Evolutionary conservation across 2,113 vertebrate species (phyloP).

Genomic region (Odontophorus gujanensis): DNA sequence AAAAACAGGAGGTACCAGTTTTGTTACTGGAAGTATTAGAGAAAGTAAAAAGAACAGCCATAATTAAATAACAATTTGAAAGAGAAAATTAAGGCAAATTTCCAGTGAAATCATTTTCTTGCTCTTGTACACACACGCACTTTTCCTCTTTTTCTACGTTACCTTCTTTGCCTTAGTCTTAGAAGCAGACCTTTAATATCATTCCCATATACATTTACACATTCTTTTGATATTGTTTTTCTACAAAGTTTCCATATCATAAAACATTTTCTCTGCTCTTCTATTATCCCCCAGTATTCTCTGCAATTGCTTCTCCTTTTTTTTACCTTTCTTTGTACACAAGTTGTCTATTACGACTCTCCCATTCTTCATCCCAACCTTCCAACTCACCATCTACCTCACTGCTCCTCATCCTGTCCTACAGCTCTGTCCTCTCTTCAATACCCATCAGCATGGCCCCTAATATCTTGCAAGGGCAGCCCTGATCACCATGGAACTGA

Average conservation of each 20-base stretch:
- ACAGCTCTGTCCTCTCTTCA: neutral
- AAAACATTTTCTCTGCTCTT: neutral
- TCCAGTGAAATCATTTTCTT: neutral
- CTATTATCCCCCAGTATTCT: neutral
- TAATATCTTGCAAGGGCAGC: neutral
- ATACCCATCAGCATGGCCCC: neutral
- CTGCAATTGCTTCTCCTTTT: neutral
- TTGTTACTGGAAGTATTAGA: neutral
- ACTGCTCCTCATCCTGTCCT: neutral
- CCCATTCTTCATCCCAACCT: neutral
- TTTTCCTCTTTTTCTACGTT: neutral
- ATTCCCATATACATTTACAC: no score
- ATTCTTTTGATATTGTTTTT: neutral
- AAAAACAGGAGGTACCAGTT: neutral
- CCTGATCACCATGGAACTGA: fast-evolving
- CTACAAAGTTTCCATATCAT: neutral
- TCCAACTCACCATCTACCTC: neutral
- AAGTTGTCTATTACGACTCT: neutral
- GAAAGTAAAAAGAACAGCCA: neutral
- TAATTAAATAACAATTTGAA: neutral
- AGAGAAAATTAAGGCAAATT: neutral
- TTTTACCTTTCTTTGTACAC: neutral
- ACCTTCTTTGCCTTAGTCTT: neutral
- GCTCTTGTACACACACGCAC: neutral
- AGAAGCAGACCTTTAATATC: neutral